Conservation (phyloP, 2,797 vertebrate genomes). For the Chaenodraco wilsoni region DNA sequence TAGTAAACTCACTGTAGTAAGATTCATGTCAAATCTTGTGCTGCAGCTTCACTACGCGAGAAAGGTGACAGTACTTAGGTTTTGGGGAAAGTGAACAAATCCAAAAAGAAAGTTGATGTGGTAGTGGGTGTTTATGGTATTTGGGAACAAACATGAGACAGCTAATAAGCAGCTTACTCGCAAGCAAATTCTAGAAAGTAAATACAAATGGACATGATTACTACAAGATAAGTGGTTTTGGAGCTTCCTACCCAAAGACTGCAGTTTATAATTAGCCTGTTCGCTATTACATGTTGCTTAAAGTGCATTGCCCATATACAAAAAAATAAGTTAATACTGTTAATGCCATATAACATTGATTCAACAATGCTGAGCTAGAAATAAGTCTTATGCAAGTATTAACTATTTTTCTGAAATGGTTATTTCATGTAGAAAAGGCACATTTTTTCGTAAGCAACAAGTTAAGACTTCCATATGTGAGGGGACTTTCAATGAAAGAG, state of each 20-base stretch:
- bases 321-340: background rate
- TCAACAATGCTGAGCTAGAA: background rate
- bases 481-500: constrained; percentile 1
- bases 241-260: background rate
- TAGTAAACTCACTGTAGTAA: no score
- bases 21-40: background rate
- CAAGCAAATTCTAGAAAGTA: background rate
- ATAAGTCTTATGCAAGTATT: background rate
- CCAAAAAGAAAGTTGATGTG: background rate
- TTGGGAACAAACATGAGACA: background rate
- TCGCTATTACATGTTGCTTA: background rate
- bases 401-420: background rate
- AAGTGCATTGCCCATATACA: background rate
- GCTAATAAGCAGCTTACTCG: constrained; percentile 2
- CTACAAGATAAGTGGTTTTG: background rate
- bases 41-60: background rate
- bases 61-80: background rate
- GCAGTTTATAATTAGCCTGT: background rate
- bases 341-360: background rate
- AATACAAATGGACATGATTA: background rate
- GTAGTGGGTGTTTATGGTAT: background rate
- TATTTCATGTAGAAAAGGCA: background rate
- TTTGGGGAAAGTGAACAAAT: background rate
- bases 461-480: background rate
- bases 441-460: background rate